Conservation (phyloP, 2,888 invertebrate species). For the Nezara viridula region DNA sequence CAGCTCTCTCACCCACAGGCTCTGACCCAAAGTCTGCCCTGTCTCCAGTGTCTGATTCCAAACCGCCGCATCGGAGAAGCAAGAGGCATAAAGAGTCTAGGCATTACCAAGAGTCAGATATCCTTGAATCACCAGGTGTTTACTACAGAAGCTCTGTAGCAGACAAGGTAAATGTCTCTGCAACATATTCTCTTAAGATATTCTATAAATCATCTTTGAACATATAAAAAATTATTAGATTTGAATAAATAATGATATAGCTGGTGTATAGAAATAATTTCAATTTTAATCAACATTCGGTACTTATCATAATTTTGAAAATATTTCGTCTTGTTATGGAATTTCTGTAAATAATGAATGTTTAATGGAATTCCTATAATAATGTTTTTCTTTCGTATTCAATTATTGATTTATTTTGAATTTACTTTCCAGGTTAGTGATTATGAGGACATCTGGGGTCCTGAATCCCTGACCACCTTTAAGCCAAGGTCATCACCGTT, state of each 20-base stretch:
- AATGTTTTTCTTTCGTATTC: not conserved
- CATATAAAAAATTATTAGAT: too few relatives aligned
- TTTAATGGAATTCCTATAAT: too few relatives aligned
- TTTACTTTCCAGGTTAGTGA: conserved; percentile 76
- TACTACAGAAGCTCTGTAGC: conserved; percentile 89
- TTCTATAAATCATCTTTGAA: not conserved
- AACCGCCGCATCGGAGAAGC: conserved; percentile 69
- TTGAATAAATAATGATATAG: not conserved
- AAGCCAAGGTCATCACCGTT: conserved; percentile 67
- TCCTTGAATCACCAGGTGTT: conserved; percentile 84
- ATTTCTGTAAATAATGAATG: not conserved
- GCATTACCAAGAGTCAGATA: conserved; percentile 81
- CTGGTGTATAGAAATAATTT: not conserved
- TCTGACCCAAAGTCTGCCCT: conserved; percentile 54
- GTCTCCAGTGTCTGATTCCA: conserved; percentile 66
- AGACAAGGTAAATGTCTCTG: conserved; percentile 77
- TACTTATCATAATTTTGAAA: too few relatives aligned
- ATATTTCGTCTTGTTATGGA: not conserved
- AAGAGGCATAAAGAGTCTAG: conserved; percentile 70
- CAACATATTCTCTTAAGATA: not conserved
- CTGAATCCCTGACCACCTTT: conserved; percentile 70
- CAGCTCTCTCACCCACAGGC: conserved; percentile 68
- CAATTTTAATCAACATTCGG: too few relatives aligned
- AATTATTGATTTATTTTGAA: not conserved
- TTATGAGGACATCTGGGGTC: conserved; percentile 95